Evolutionary conservation across 2,113 vertebrate species (phyloP), one percentile per base, ranked within the genome.

Genomic region (Heterotis niloticus): DNA sequence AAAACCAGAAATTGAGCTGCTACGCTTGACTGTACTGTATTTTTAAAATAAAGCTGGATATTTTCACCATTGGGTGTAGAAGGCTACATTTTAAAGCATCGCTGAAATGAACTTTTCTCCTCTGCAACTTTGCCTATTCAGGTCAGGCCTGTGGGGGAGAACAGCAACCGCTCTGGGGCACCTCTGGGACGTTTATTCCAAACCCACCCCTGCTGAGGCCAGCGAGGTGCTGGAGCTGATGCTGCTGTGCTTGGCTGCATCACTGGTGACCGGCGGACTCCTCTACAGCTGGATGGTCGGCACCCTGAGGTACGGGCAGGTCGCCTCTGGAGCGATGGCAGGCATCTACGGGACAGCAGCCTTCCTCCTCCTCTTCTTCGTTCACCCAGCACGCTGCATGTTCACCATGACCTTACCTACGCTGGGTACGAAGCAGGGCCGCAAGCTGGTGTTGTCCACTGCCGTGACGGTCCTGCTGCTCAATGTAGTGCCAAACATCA

Each of bases 381-480:
- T 94, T 28, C 95, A 96, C 75, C 96, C 97, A 0, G 81, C 92
- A 67, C 96, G 97, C 57, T 99, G 97, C 56, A 90, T 94, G 59
- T 91, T 98, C 83, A 95, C 90, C 0, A 90, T 98, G 81, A 90
- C 85, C 0, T 85, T 96, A 78, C 96, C 96, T 5, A 95, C 92
- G 0, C 73, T 96, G 17, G 95, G 96, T 73, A 96, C 94, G 7
- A 92, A 90, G 14, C 93, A 98, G 85, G 96, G 96, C 0, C 89
- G 92, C 59, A 93, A 91, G 64, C 88, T 98, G 16, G 90, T 98
- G 59, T 79, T 97, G 26, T 96, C 95, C 0, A 86, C 92, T 11
- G 94, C 94, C 0, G 13, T 91, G 5, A 92, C 95, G 92, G 90
- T 93, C 0, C 80, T 95, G 4, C 85, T 91, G 5, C 65, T 93